Percentiles rank a stretch among this genome's conserved stretches.
phyloP scores from a whole-genome alignment of 2,888 invertebrate genomes.

The Exocentrus adspersus region DNA sequence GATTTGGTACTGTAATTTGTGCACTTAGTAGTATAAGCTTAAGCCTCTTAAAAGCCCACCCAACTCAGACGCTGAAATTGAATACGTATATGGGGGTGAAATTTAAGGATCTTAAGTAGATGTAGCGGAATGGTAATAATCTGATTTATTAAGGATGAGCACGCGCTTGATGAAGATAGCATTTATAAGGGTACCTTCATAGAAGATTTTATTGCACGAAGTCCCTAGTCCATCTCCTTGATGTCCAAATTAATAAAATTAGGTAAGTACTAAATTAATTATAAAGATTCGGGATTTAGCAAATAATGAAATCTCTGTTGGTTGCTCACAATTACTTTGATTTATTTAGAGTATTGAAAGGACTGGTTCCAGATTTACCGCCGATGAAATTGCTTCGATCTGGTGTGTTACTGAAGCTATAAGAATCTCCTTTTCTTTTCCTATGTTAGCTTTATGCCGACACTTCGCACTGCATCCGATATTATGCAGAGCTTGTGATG shows the following conservation, averaged over 20 bases:
- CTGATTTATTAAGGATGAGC: background rate
- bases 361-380: slow-evolving; percentile 28
- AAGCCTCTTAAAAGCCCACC: background rate
- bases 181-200: slow-evolving; percentile 11
- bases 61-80: background rate
- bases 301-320: too few relatives aligned
- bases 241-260: too few relatives aligned
- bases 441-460: slow-evolving; percentile 23
- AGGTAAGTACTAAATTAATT: too few relatives aligned
- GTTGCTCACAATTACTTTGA: background rate
- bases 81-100: background rate
- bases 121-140: background rate
- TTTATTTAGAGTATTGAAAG: background rate
- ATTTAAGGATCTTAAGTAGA: background rate
- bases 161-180: background rate
- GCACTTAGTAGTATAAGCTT: background rate
- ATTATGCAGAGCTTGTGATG: slow-evolving; percentile 35
- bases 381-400: slow-evolving; percentile 37
- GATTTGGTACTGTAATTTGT: background rate
- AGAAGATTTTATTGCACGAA: background rate
- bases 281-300: too few relatives aligned
- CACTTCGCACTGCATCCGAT: slow-evolving; percentile 44
- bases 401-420: slow-evolving; percentile 39
- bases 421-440: slow-evolving; percentile 37
- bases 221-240: too few relatives aligned